Evolutionary conservation across 2,888 invertebrate species (phyloP), one percentile per base, ranked within the genome.

Genomic region (Beris morrisii): DNA sequence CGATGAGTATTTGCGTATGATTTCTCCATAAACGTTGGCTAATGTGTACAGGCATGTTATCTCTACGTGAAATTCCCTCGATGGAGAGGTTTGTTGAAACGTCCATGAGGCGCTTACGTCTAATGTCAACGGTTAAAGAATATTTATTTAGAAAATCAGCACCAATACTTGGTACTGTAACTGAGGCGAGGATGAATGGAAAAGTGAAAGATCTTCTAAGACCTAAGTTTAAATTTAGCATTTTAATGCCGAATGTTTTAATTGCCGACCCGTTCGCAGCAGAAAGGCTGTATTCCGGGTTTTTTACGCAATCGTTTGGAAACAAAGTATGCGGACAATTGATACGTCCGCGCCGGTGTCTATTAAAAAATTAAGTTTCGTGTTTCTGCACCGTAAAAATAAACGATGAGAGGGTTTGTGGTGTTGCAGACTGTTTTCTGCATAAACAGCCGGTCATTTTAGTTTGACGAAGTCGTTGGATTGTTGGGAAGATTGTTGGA

Each of bases 341-440:
- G 45, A 45, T 45, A 45, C 11, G 11, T 45, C 45, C 45, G 45
- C 45, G n/a, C 45, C 45, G 11, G 45, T 45, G n/a, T 45, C 45
- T 45, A 45, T 45, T 45, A 45, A 45, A 45, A 45, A 45, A 12
- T 45, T 45, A 45, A 45, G 11, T 3, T 45, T 45, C 12, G 11
- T 45, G 11, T 45, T n/a, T 45, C 3, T 11, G n/a, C n/a, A 11
- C 2, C 11, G n/a, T 45, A 45, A 12, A 45, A 45, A 45, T 45
- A 45, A 45, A 45, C 45, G 45, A 12, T 45, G 11, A 12, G 45
- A 45, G n/a, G n/a, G 11, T 12, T 11, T 12, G 11, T 45, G 45
- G 11, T 45, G 45, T 45, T 12, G 45, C n/a, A 1, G 22, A 12
- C n/a, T 45, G n/a, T 3, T n/a, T n/a, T 45, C n/a, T 45, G 45